A percentile compares a stretch with the other conserved stretches of the same genome.
These are phyloP conservation scores for Atethmia centrago DNA, from an alignment of 2,888 invertebrate genomes.

Conservation along the genomic window DNA sequence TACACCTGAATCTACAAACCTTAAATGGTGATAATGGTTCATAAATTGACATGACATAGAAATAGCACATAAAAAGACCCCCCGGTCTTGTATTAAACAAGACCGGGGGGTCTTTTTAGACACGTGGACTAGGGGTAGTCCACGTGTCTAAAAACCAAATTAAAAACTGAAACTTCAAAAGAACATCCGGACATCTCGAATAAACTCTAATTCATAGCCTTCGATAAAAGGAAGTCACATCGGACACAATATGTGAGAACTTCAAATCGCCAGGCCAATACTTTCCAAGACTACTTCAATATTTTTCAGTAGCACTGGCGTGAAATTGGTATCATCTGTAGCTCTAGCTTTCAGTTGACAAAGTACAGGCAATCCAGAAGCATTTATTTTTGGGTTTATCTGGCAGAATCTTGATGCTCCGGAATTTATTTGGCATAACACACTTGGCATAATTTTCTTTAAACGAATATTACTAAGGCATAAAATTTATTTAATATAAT, in stretches of 20 bases:
- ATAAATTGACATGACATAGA: too few species aligned
- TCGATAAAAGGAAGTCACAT: conserved; percentile 45
- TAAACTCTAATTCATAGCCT: conserved; percentile 3
- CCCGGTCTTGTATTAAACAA: too few species aligned
- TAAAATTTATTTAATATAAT: too few species aligned
- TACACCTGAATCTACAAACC: too few species aligned
- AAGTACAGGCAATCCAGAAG: conserved; percentile 20
- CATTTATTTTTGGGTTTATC: not conserved
- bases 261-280: conserved; percentile 54
- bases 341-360: conserved; percentile 30
- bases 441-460: too few species aligned
- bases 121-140: too few species aligned
- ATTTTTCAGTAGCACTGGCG: conserved; percentile 55
- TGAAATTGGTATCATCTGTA: conserved; percentile 66
- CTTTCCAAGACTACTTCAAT: conserved; percentile 50
- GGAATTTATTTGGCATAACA: too few species aligned
- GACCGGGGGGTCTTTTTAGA: too few species aligned
- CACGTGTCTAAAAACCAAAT: not conserved
- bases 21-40: too few species aligned
- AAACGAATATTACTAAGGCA: too few species aligned
- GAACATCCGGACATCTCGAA: conserved; percentile 1
- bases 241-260: conserved; percentile 46
- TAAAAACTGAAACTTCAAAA: not conserved
- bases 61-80: too few species aligned
- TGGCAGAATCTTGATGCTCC: too few species aligned